Percentiles rank a stretch among this genome's conserved stretches.
phyloP scores from a whole-genome alignment of 2,888 invertebrate species.

The Tetanocera ferruginea region DNA sequence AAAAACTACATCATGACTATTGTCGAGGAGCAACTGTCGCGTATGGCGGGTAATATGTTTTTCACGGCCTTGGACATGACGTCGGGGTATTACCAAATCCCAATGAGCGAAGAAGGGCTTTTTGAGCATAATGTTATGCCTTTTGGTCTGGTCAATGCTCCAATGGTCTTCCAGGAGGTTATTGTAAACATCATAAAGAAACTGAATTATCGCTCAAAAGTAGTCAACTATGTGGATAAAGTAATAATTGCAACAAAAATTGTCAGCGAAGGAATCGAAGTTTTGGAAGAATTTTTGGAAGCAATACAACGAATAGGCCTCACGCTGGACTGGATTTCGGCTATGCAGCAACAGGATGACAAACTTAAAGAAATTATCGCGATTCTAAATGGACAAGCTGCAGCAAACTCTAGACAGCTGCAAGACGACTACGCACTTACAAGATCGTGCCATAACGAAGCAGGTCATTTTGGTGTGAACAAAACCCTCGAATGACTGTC shows the following conservation, averaged over 20 bases:
- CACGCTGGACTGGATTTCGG: no score
- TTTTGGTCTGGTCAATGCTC: conserved; percentile 61
- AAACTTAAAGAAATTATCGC: no score
- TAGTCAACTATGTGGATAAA: conserved; percentile 36
- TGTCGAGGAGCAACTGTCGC: conserved; percentile 45
- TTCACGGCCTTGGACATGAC: conserved; percentile 47
- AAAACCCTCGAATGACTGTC: no score
- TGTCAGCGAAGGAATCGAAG: neutral
- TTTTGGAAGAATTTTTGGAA: neutral
- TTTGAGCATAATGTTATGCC: conserved; percentile 60
- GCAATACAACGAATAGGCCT: neutral
- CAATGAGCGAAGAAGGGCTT: conserved; percentile 41
- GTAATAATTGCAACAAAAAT: conserved; percentile 37
- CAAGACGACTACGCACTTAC: no score
- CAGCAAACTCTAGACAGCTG: no score
- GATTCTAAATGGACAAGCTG: no score
- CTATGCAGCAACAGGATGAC: no score
- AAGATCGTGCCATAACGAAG: no score
- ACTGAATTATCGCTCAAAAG: neutral
- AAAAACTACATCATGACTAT: conserved; percentile 47
- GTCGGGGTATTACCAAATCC: conserved; percentile 55
- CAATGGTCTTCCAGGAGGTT: conserved; percentile 57
- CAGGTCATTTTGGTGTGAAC: no score
- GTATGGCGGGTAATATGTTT: conserved; percentile 50
- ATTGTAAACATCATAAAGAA: conserved; percentile 1